Evolutionary conservation across 2,113 vertebrate species (phyloP), one percentile per base, ranked within the genome.

Genomic region (Eurystomus gularis): DNA sequence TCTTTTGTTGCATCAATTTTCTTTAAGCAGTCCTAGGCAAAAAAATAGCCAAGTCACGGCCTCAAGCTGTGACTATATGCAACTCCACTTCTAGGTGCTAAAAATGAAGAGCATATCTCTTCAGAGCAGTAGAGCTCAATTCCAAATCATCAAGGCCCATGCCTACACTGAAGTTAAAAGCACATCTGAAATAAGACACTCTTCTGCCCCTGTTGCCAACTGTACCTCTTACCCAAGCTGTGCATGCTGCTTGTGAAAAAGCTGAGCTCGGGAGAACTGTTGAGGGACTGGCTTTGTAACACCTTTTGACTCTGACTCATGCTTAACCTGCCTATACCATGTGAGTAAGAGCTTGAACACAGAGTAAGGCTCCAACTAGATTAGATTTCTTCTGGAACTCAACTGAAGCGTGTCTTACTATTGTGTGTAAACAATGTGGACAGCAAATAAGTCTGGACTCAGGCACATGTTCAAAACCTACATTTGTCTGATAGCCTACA

Each of bases 391-490:
- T 86, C 81, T 24, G 7, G 57, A 72, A 62, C 57, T 90, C 78
- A 84, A 10, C 13, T 60, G 81, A 85, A 90, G 73, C 2, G 0
- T 69, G 28, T 82, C 78, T 54, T 54, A 24, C 82, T 90, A 24
- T 90, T 94, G 71, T 77, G 54, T 11, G 1, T 51, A 72, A 90
- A 82, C 82, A 88, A 62, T 55, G 51, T 76, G 61, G 61, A 23
- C 57, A 77, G 71, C 62, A 88, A 94, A 88, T 84, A 52, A 82
- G 69, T n/a, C 55, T 94, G 86, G 90, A 28, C 52, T 83, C 9
- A 15, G 51, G 37, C 64, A 39, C 39, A 68, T 25, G 2, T 33
- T 93, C 64, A 78, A 51, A 82, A 91, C 64, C 51, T 81, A 23
- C 35, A 11, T 39, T 86, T 82, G 64, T 68, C 46, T 81, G n/a